Base-by-base conservation (phyloP, 2,113 vertebrate genomes). In the Misgurnus anguillicaudatus region DNA sequence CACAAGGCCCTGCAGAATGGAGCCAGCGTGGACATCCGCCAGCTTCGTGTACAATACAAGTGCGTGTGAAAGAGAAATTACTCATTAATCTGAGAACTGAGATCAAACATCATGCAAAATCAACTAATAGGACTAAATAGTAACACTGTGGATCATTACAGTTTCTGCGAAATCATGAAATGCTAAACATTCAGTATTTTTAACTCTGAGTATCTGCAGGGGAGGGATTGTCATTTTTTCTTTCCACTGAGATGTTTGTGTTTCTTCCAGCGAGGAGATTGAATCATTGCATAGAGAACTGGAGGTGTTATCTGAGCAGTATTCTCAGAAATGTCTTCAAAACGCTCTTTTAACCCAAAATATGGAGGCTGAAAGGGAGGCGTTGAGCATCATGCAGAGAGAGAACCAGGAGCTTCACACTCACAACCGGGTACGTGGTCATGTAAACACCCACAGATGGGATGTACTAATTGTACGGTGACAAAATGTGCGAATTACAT, bases 291-390 rank as follows among this genome's bases (percentile, higher is more conserved):
- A 96, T 76, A 92, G 95, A 86, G 96, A 98, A 88, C 93, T 98
- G 63, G 95, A 98, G 87, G 92, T 94, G 60, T 90, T 98, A 38
- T 98, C 97, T 0, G 93, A 94, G 86, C 97, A 98, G 90, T 97
- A 98, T 88, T 96, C 95, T 0, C 95, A 98, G 90, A 98, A 96
- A 90, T 99, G 96, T 83, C 88, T 98, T 88, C 96, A 98, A 86
- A 97, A 95, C 3, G 92, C 95, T 42, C 93, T 96, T 87, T 90
- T 98, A 86, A 94, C 90, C 83, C 94, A 94, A 87, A 92, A 95
- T 4, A 91, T 98, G 83, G 95, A 97, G 86, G 90, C 93, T 0
- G 94, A 97, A 89, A 93, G 92, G 82, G 94, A 95, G 85, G 93
- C 94, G 83, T 88, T 94, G 81, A 89, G 90, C 58, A 94, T 94